A percentile compares a stretch with the other conserved stretches of the same genome.
These are phyloP conservation scores for Torymus tubicola DNA, from an alignment of 2,888 invertebrate genomes.

Conservation along the genomic window DNA sequence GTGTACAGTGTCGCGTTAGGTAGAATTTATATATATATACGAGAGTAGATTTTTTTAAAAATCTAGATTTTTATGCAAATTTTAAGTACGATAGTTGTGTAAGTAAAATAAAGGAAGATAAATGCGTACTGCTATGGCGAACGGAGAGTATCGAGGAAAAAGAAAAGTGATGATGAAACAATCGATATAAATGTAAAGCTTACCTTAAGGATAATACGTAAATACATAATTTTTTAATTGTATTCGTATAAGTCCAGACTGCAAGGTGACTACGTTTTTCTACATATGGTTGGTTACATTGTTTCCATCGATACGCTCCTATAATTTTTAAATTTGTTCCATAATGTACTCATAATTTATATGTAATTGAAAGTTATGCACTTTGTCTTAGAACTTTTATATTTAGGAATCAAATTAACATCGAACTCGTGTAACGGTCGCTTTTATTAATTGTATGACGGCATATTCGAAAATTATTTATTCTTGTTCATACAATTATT, in stretches of 20 bases:
- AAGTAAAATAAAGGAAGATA: constrained; percentile 38
- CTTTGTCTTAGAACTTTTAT: constrained; percentile 38
- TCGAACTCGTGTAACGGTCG: constrained; percentile 19
- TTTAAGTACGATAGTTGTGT: constrained; percentile 48
- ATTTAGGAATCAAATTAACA: constrained; percentile 19
- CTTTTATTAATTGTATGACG: constrained; percentile 46
- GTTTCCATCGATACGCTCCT: constrained; percentile 38
- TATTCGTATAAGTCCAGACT: constrained; percentile 21
- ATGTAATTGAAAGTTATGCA: constrained; percentile 45
- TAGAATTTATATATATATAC: constrained; percentile 28
- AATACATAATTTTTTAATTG: constrained; percentile 22
- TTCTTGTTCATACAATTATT: constrained; percentile 13
- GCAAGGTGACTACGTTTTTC: constrained; percentile 19
- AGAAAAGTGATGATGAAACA: constrained; percentile 13
- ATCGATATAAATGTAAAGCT: constrained; percentile 14
- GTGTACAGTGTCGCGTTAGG: constrained; percentile 45
- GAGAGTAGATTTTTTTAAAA: constrained; percentile 67
- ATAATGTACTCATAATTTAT: constrained; percentile 53
- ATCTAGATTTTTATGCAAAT: constrained; percentile 71
- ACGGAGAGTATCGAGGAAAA: constrained; percentile 37
- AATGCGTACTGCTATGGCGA: constrained; percentile 27
- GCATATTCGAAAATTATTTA: constrained; percentile 27
- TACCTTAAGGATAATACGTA: constrained; percentile 2
- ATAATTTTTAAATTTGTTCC: constrained; percentile 43
- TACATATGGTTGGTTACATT: constrained; percentile 2